A percentile compares a stretch with the other conserved stretches of the same genome.
These are phyloP conservation scores for Lophura nycthemera DNA, from an alignment of 2,113 vertebrate genomes.

Conservation along the genomic window DNA sequence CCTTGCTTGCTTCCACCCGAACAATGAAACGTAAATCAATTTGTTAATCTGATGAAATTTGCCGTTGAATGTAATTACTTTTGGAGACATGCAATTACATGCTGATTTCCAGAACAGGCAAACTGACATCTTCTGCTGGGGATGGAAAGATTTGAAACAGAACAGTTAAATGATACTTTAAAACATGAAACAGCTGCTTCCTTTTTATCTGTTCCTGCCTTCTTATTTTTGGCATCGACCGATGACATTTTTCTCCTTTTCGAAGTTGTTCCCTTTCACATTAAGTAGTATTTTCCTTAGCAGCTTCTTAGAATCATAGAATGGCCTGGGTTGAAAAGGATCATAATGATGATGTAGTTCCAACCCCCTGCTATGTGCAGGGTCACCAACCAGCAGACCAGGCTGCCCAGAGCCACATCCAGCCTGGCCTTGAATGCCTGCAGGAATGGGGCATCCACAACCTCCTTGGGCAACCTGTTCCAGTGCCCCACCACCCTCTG, in stretches of 20 bases:
- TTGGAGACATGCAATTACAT: constrained; percentile 50
- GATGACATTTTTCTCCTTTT: constrained; percentile 38
- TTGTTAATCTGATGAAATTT: constrained; percentile 67
- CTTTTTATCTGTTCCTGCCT: constrained; percentile 47
- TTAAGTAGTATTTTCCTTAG: constrained; percentile 16
- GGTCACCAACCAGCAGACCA: too few relatives aligned
- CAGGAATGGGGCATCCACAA: too few relatives aligned
- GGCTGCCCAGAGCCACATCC: too few relatives aligned
- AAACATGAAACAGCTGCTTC: constrained; percentile 64
- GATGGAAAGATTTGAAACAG: constrained; percentile 27
- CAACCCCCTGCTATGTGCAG: too few relatives aligned
- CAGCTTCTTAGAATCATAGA: neutral
- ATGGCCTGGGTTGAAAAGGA: too few relatives aligned
- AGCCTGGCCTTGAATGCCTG: too few relatives aligned
- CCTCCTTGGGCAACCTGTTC: too few relatives aligned
- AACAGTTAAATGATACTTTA: constrained; percentile 38
- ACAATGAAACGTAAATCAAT: constrained; percentile 41
- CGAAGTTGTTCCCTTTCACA: neutral
- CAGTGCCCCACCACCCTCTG: too few relatives aligned
- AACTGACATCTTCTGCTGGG: constrained; percentile 50
- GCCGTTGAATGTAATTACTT: constrained; percentile 64
- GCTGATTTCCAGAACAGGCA: constrained; percentile 41
- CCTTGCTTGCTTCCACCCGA: neutral
- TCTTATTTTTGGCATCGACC: constrained; percentile 21
- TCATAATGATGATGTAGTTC: too few relatives aligned